Percentiles rank a stretch among this genome's conserved stretches.
These are phyloP conservation scores for Drosophila tristis DNA, from an alignment of 1,140 invertebrate species.

Conservation along the genomic window DNA sequence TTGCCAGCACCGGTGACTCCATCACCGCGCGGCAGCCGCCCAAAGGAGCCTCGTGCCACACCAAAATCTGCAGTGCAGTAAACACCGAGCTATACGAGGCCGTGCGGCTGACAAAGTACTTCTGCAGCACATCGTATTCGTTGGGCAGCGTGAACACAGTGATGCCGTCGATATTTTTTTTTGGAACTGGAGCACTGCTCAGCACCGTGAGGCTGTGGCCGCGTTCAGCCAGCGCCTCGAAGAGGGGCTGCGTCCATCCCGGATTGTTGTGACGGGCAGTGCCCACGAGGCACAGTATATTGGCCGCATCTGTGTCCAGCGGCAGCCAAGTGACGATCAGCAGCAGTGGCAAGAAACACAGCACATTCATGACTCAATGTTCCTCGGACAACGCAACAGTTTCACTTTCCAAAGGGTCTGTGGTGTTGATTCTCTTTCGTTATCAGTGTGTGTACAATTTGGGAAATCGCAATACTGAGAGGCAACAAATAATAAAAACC, in stretches of 20 bases:
- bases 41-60: slow-evolving; percentile 59
- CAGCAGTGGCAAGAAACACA: slow-evolving; percentile 15
- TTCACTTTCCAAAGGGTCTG: slow-evolving; percentile 24
- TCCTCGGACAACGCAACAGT: slow-evolving; percentile 4
- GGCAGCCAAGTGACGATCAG: slow-evolving; percentile 3
- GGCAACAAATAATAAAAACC: neutral
- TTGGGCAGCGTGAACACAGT: slow-evolving; percentile 23
- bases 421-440: neutral
- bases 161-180: slow-evolving; percentile 8
- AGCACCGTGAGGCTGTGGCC: slow-evolving; percentile 56
- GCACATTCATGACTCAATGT: slow-evolving; percentile 37
- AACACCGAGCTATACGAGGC: neutral
- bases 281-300: slow-evolving; percentile 53
- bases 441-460: neutral
- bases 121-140: slow-evolving; percentile 46
- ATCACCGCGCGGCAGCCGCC: slow-evolving; percentile 38
- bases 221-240: slow-evolving; percentile 46
- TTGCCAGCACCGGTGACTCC: neutral
- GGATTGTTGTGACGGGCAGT: slow-evolving; percentile 55
- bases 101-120: slow-evolving; percentile 33
- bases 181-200: slow-evolving; percentile 1
- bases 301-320: slow-evolving; percentile 19
- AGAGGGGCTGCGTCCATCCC: slow-evolving; percentile 46
- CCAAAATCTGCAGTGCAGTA: slow-evolving; percentile 45
- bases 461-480: neutral